Evolutionary conservation across 1,140 invertebrate genomes (phyloP), one percentile per base, ranked within the genome.

Genomic region (Listronotus bonariensis): DNA sequence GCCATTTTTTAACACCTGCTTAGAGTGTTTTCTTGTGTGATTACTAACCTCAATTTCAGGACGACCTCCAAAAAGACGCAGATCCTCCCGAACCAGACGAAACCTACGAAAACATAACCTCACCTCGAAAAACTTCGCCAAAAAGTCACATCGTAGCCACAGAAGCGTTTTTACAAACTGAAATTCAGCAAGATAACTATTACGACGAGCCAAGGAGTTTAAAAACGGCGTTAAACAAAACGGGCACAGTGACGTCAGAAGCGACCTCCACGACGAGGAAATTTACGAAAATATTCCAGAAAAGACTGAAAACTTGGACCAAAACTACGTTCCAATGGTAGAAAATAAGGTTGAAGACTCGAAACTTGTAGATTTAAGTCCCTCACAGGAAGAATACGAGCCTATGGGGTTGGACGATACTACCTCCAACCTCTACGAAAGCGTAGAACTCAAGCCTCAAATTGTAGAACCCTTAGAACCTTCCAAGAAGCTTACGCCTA

Each of bases 1-100:
- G 9, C 17, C 31, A 26, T 10, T 34, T 15, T 36, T 48, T 55
- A 43, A 55, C 40, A 55, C 20, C 20, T 0, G 53, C 53, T 41
- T 36, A 10, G 15, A 4, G 45, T 69, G 45, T 40, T 42, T 45
- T 66, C 59, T 60, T 56, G 71, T 72, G 71, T 70, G 48, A 18
- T 61, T 58, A 68, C 72, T 74, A 74, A 69, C 72, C 41, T 41
- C 43, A 67, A 36, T 74, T 74, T 54, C 57, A 74, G 73, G 71
- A 74, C 53, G 63, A 71, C 41, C 68, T 71, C 42, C 58, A 71
- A 55, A 54, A 61, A n/a, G 36, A 58, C 17, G 51, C 41, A 31
- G 67, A 72, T 17, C 49, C 56, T n/a, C 46, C 68, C 7, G 52
- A 68, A 46, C 56, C 61, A 48, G 66, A 72, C 54, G 63, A 67